These are phyloP conservation scores for Crocallis elinguaria DNA, from an alignment of 2,888 invertebrate species.

Conservation along the genomic window DNA sequence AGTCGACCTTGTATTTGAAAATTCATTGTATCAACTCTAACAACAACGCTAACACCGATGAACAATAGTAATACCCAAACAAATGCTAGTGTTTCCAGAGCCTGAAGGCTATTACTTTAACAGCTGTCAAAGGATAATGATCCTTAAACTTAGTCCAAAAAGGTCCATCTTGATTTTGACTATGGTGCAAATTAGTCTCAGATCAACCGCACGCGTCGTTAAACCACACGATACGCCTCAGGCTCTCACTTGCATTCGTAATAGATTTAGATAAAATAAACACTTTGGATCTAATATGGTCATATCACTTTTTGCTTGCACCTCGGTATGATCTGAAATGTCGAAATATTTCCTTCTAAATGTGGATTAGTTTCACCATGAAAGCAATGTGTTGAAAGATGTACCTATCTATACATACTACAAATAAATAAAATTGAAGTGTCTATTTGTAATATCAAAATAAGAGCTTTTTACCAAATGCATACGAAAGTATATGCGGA, in stretches of 20 bases:
- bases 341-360: constrained; percentile 5
- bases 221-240: constrained; percentile 10
- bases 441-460: no score
- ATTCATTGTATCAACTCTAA: not conserved
- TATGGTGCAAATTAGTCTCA: not conserved
- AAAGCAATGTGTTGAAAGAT: constrained; percentile 7
- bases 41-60: not conserved
- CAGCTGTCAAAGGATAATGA: not conserved
- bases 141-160: not conserved
- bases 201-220: not conserved
- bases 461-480: no score
- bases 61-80: not conserved
- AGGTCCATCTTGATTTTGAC: not conserved
- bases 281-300: constrained; percentile 29
- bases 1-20: not conserved
- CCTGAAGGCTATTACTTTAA: not conserved
- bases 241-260: constrained; percentile 35
- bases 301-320: constrained; percentile 44
- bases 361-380: not conserved
- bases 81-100: not conserved
- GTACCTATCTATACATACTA: no score
- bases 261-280: constrained; percentile 17
- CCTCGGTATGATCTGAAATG: constrained; percentile 9
- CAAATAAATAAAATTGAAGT: no score
- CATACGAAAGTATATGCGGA: no score